A percentile compares a stretch with the other conserved stretches of the same genome.
phyloP scores from a whole-genome alignment of 2,797 vertebrate species.

The Hybognathus amarus region DNA sequence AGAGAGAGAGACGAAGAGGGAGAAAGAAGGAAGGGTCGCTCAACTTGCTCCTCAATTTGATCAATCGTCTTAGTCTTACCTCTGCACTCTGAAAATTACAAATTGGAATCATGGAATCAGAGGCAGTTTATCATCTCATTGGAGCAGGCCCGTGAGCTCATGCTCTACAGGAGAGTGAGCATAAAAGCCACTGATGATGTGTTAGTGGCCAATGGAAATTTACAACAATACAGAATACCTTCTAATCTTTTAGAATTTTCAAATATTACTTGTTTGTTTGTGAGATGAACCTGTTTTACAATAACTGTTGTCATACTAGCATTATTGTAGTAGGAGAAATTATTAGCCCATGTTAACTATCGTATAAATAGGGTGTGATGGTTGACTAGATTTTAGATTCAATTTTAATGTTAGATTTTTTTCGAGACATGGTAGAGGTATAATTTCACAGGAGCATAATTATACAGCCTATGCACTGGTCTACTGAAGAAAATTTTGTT shows the following conservation, averaged over 20 bases:
- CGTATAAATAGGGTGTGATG: neutral
- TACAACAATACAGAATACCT: neutral
- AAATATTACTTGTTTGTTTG: neutral
- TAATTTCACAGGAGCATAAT: neutral
- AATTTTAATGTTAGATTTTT: neutral
- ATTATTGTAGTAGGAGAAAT: neutral
- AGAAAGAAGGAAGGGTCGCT: conserved; percentile 59
- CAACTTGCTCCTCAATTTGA: conserved; percentile 80
- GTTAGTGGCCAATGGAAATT: conserved; percentile 16
- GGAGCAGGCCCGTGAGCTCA: conserved; percentile 59
- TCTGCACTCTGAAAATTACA: conserved; percentile 83
- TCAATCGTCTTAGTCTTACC: conserved; percentile 81
- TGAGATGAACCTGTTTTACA: neutral
- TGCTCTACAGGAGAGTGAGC: conserved; percentile 19
- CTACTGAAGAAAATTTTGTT: neutral
- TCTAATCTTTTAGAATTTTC: neutral
- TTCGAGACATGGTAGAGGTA: neutral
- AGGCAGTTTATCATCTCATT: conserved; percentile 80
- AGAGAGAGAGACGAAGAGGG: conserved; percentile 51
- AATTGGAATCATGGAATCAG: conserved; percentile 83
- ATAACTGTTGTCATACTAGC: neutral
- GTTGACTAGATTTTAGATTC: neutral
- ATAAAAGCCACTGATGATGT: conserved; percentile 36
- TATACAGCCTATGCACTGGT: neutral
- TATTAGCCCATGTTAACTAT: neutral